Percentiles rank a stretch among this genome's conserved stretches.
Evolutionary conservation across 2,888 invertebrate species (phyloP).

Genomic region (Drosophila prolongata): DNA sequence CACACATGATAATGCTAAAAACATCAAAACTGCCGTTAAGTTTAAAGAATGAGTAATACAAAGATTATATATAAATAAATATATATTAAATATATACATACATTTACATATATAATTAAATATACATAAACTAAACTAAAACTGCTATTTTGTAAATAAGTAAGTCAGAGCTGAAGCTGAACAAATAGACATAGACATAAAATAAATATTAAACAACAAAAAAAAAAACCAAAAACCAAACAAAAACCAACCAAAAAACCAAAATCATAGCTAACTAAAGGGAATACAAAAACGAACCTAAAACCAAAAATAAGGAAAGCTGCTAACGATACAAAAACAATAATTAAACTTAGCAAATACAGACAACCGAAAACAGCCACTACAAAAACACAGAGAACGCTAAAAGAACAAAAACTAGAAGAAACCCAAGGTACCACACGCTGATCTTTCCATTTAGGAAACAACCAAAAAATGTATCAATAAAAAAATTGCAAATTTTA

Average conservation of each 20-base stretch:
- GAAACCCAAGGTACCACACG: constrained; percentile 14
- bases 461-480: constrained; percentile 2
- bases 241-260: constrained; percentile 23
- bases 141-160: constrained; percentile 77
- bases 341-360: constrained; percentile 73
- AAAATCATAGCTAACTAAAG: constrained; percentile 43
- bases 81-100: constrained; percentile 48
- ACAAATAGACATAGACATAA: constrained; percentile 68
- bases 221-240: constrained; percentile 19
- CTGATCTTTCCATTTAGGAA: constrained; percentile 52
- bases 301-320: constrained; percentile 60
- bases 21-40: constrained; percentile 80
- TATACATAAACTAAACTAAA: constrained; percentile 58
- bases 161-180: constrained; percentile 70
- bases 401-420: constrained; percentile 20
- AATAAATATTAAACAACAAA: constrained; percentile 33
- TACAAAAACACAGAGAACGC: constrained; percentile 24
- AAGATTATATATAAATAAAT: constrained; percentile 60
- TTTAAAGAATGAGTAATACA: constrained; percentile 65
- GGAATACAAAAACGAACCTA: constrained; percentile 53
- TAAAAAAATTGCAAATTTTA: constrained; percentile 14
- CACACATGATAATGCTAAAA: constrained; percentile 55
- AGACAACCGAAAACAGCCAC: constrained; percentile 43
- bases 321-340: constrained; percentile 80
- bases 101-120: constrained; percentile 49